Conservation (phyloP, 2,113 vertebrate genomes). For the Paratilapia polleni region DNA sequence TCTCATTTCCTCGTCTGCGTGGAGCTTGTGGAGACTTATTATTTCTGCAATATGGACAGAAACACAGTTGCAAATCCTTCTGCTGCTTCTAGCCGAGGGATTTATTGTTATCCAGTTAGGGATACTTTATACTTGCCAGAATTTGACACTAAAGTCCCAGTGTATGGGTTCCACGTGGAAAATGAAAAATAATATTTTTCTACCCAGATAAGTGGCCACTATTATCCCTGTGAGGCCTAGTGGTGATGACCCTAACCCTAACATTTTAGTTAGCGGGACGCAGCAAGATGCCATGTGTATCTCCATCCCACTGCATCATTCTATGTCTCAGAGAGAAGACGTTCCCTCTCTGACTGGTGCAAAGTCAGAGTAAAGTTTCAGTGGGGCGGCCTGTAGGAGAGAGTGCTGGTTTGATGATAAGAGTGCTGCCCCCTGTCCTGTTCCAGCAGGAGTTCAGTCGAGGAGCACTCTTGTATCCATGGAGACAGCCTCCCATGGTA, state of each 20-base stretch:
- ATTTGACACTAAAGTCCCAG: neutral
- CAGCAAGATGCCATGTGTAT: slow-evolving; percentile 11
- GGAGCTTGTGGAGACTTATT: neutral
- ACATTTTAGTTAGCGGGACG: slow-evolving; percentile 8
- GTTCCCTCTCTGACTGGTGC: slow-evolving; percentile 2
- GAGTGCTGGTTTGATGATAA: slow-evolving; percentile 30
- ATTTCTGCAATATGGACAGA: neutral
- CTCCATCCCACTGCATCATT: neutral
- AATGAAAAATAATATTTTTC: neutral
- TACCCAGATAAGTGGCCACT: neutral
- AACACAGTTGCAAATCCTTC: neutral
- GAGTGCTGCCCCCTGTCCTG: neutral
- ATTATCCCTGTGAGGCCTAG: neutral
- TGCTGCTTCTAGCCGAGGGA: neutral
- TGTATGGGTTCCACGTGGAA: neutral
- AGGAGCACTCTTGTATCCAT: slow-evolving; percentile 62
- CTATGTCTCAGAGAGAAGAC: slow-evolving; percentile 2
- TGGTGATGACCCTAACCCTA: neutral
- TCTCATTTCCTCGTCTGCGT: neutral
- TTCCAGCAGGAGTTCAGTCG: slow-evolving; percentile 26
- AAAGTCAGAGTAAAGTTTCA: slow-evolving; percentile 13
- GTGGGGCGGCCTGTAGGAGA: slow-evolving; percentile 6
- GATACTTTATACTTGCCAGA: neutral
- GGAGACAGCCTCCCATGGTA: slow-evolving; percentile 55
- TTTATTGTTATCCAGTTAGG: neutral